Conservation (phyloP, 2,888 invertebrate genomes). For the Drosophila birchii region DNA sequence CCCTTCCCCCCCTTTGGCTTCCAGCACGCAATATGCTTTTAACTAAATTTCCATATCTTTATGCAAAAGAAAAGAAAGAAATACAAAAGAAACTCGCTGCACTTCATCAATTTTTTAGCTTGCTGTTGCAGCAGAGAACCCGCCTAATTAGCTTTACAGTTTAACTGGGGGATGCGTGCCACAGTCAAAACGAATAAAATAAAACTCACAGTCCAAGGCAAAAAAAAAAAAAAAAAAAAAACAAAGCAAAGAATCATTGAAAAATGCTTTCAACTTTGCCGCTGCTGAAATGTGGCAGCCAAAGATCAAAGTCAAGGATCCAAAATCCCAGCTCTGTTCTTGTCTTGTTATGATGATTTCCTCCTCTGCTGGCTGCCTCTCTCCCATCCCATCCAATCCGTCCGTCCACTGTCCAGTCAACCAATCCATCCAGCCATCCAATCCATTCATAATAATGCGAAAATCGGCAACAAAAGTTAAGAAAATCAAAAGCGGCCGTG, state of each 20-base stretch:
- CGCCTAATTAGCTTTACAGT: constrained; percentile 76
- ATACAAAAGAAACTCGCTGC: constrained; percentile 66
- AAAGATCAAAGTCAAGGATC: constrained; percentile 81
- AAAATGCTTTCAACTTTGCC: constrained; percentile 76
- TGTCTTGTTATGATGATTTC: constrained; percentile 79
- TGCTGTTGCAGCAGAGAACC: constrained; percentile 30
- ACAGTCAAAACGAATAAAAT: constrained; percentile 19
- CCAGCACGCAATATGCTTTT: constrained; percentile 39
- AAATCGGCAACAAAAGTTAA: constrained; percentile 67
- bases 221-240: background rate
- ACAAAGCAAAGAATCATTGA: constrained; percentile 36
- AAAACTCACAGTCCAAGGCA: constrained; percentile 8
- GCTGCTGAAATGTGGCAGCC: constrained; percentile 66
- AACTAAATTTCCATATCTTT: constrained; percentile 52
- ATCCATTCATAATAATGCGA: constrained; percentile 75
- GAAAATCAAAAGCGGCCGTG: constrained; percentile 70
- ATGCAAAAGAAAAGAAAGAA: constrained; percentile 59
- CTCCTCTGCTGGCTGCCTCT: constrained; percentile 13
- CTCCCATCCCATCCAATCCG: constrained; percentile 19
- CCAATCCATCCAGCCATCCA: constrained; percentile 32
- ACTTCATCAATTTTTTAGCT: constrained; percentile 77
- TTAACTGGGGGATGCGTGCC: constrained; percentile 64
- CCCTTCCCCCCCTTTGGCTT: background rate
- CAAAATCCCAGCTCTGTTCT: constrained; percentile 53
- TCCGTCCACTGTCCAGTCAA: constrained; percentile 22